A percentile compares a stretch with the other conserved stretches of the same genome.
These are phyloP conservation scores for Hemibagrus guttatus DNA, from an alignment of 2,797 vertebrate genomes.

Conservation along the genomic window DNA sequence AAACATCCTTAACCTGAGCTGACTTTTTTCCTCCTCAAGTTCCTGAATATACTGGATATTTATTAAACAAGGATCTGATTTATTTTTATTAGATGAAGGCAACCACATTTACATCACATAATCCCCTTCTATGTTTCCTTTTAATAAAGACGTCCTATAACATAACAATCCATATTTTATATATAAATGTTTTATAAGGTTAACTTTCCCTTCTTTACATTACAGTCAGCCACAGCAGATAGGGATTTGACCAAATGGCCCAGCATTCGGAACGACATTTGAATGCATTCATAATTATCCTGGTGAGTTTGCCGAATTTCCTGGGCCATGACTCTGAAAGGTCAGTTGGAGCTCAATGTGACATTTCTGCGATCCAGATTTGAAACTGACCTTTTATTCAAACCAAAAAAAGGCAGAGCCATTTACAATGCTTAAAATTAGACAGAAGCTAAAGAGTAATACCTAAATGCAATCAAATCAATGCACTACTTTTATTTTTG, in stretches of 20 bases:
- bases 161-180: too few relatives aligned
- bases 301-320: background rate
- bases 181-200: slow-evolving; percentile 5
- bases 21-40: background rate
- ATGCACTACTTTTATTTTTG: background rate
- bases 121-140: background rate
- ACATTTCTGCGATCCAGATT: slow-evolving; percentile 20
- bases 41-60: background rate
- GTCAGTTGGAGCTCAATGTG: slow-evolving; percentile 1
- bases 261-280: background rate
- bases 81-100: background rate
- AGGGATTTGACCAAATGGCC: slow-evolving; percentile 12
- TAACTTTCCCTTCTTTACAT: background rate
- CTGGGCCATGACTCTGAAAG: slow-evolving; percentile 12
- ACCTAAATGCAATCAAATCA: background rate
- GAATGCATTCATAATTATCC: background rate
- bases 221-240: background rate
- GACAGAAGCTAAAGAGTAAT: background rate
- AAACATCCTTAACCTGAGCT: slow-evolving; percentile 14
- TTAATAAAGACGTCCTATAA: background rate
- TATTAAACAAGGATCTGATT: background rate
- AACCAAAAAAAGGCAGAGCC: slow-evolving; percentile 1
- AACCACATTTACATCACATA: background rate
- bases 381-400: slow-evolving; percentile 33
- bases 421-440: slow-evolving; percentile 19